A percentile compares a stretch with the other conserved stretches of the same genome.
These are phyloP conservation scores for Horisme vitalbata DNA, from an alignment of 2,888 invertebrate species.

Conservation along the genomic window DNA sequence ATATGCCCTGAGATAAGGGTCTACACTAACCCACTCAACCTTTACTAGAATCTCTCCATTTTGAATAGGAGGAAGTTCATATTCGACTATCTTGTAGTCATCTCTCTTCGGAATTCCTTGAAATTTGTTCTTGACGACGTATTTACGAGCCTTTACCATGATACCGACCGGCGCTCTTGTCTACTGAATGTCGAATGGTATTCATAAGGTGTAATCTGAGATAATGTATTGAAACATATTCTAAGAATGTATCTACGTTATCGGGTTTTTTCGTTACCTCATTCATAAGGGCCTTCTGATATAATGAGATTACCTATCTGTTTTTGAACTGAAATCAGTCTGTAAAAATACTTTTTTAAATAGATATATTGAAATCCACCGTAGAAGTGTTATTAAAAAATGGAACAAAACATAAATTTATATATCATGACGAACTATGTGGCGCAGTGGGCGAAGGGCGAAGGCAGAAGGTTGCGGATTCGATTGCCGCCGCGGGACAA, in stretches of 20 bases:
- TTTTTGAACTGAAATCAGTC: too few relatives aligned
- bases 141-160: slow-evolving; percentile 82
- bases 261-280: slow-evolving; percentile 1
- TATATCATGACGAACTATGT: too few relatives aligned
- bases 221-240: slow-evolving; percentile 15
- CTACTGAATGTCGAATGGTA: slow-evolving; percentile 3
- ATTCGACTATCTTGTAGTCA: slow-evolving; percentile 84
- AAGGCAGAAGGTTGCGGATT: too few relatives aligned
- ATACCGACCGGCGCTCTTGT: slow-evolving; percentile 13
- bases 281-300: slow-evolving; percentile 1
- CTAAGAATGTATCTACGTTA: slow-evolving; percentile 9
- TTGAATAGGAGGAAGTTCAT: slow-evolving; percentile 81
- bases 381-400: too few relatives aligned
- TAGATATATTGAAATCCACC: too few relatives aligned
- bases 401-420: too few relatives aligned
- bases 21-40: slow-evolving; percentile 55
- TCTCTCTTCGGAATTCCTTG: slow-evolving; percentile 81
- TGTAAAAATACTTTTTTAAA: too few relatives aligned
- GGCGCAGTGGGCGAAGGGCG: too few relatives aligned
- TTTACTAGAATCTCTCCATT: slow-evolving; percentile 76
- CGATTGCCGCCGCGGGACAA: too few relatives aligned
- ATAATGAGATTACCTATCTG: too few relatives aligned
- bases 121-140: slow-evolving; percentile 80
- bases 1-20: slow-evolving; percentile 52
- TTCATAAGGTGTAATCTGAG: slow-evolving; percentile 3